Conservation (phyloP, 2,113 vertebrate genomes). For the Atlantisia rogersi region DNA sequence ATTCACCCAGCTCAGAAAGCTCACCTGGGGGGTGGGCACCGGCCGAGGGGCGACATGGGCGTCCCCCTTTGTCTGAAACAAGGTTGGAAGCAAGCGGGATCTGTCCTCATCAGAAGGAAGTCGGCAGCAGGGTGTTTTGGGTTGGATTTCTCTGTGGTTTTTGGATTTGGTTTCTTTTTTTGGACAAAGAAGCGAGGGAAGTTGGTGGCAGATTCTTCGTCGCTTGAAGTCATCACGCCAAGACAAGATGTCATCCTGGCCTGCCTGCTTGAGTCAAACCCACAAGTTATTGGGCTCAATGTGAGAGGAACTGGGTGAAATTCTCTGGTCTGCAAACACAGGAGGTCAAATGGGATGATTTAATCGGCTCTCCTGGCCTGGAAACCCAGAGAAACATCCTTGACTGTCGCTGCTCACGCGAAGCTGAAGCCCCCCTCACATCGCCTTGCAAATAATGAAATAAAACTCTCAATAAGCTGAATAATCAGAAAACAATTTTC, state of each 20-base stretch:
- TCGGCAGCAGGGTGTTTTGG: background rate
- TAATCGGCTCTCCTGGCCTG: background rate
- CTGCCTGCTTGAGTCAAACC: background rate
- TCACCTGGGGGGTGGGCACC: background rate
- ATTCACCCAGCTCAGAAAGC: background rate
- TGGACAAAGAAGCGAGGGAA: background rate
- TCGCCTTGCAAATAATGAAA: constrained; percentile 11
- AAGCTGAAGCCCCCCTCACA: background rate
- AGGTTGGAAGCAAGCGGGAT: background rate
- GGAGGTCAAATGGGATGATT: background rate
- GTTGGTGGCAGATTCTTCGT: background rate
- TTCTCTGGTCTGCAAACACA: background rate
- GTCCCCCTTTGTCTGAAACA: background rate
- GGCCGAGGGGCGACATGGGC: fast-evolving
- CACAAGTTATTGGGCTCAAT: background rate
- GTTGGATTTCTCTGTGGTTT: too few species aligned
- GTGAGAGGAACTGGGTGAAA: background rate
- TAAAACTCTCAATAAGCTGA: constrained; percentile 50
- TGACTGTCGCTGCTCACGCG: background rate
- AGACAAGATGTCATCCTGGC: background rate
- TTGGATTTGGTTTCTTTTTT: background rate
- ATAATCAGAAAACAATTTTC: constrained; percentile 69
- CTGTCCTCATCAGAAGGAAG: background rate
- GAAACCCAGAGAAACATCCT: background rate
- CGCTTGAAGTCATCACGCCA: background rate